Percentiles rank a stretch among this genome's conserved stretches.
Conservation (phyloP, 2,888 invertebrate species). For the Drosophila multiciliata region DNA sequence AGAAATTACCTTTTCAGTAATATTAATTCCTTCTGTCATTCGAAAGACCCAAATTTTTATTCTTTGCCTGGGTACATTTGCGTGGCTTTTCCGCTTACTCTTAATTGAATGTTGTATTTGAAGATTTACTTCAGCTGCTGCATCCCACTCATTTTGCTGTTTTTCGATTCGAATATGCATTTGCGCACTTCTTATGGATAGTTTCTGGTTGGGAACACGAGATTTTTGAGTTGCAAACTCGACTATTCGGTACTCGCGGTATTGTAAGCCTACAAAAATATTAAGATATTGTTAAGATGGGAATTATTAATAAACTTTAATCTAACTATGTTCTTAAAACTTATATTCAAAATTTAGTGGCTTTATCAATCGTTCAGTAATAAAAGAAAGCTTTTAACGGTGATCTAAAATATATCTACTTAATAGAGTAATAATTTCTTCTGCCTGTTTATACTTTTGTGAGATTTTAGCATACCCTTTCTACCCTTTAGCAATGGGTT, state of each 20-base stretch:
- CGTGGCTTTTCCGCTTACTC: conserved; percentile 31
- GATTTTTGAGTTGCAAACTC: conserved; percentile 92
- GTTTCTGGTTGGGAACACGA: conserved; percentile 85
- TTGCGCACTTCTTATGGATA: conserved; percentile 91
- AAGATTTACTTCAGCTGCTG: conserved; percentile 14
- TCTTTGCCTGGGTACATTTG: conserved; percentile 46
- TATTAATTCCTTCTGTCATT: conserved; percentile 69
- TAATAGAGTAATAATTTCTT: neutral
- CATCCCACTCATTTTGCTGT: conserved; percentile 33
- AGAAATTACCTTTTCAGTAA: conserved; percentile 74
- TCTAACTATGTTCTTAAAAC: neutral
- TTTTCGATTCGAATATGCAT: conserved; percentile 89
- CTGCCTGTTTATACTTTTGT: neutral
- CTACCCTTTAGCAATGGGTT: neutral
- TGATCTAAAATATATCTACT: neutral
- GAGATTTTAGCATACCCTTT: neutral
- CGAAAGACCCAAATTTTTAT: conserved; percentile 83
- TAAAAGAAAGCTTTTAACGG: neutral
- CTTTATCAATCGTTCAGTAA: neutral
- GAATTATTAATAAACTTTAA: neutral
- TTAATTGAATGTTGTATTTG: conserved; percentile 38
- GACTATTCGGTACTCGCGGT: conserved; percentile 93
- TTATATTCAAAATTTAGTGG: neutral
- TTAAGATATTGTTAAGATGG: conserved; percentile 16
- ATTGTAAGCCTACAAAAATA: conserved; percentile 88